These are phyloP conservation scores for Strix aluco DNA, from an alignment of 2,113 vertebrate genomes.

Conservation along the genomic window DNA sequence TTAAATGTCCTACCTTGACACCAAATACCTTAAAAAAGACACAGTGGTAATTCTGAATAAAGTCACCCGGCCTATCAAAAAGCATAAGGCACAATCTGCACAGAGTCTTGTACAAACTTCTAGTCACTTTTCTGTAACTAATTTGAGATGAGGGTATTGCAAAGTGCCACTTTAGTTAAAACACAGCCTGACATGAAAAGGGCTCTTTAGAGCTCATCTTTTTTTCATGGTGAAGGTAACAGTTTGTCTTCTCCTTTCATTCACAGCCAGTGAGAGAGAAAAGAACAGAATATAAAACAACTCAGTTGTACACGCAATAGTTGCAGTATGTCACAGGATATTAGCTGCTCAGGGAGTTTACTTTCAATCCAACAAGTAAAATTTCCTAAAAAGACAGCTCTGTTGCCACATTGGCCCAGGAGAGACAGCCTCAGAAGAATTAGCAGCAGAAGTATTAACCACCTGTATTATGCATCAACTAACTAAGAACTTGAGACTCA, in stretches of 20 bases:
- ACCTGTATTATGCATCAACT: not conserved
- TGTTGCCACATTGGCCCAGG: not conserved
- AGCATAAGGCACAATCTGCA: not conserved
- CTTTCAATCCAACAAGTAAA: not conserved
- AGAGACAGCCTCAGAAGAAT: not conserved
- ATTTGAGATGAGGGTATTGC: not conserved
- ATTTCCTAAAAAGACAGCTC: not conserved
- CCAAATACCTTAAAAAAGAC: not conserved
- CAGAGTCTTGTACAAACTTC: not conserved
- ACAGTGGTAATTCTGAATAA: not conserved
- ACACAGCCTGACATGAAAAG: not conserved
- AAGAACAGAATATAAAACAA: not conserved
- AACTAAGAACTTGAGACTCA: not conserved
- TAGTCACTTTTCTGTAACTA: not conserved
- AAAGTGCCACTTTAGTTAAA: not conserved
- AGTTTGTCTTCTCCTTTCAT: not conserved
- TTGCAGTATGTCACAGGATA: not conserved
- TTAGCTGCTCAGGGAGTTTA: not conserved
- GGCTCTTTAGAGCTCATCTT: not conserved
- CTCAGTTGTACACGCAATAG: not conserved
- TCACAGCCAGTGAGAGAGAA: not conserved
- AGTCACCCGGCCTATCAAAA: not conserved
- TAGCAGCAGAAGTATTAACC: not conserved
- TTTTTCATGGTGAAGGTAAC: not conserved
- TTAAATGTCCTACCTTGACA: not conserved